Percentiles rank a stretch among this genome's conserved stretches.
Conservation (phyloP, 1,140 invertebrate species). For the Halotydeus destructor region DNA sequence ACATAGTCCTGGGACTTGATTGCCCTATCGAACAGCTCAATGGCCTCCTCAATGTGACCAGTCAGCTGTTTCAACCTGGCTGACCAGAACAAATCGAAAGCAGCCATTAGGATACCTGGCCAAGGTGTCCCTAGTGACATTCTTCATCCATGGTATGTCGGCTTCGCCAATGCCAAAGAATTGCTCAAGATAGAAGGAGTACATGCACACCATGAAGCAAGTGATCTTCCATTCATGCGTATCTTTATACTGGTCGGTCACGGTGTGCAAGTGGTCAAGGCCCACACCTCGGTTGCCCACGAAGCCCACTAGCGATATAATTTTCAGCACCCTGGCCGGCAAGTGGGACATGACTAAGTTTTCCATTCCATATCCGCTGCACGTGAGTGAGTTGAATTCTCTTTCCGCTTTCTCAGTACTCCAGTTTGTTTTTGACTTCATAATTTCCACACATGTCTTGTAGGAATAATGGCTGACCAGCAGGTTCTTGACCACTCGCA, state of each 20-base stretch:
- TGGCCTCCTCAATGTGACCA: neutral
- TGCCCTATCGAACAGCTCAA: neutral
- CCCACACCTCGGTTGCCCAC: constrained; percentile 39
- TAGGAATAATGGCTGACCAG: neutral
- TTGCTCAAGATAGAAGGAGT: constrained; percentile 7
- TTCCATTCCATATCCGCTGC: neutral
- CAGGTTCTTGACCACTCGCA: constrained; percentile 77
- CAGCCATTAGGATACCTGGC: neutral
- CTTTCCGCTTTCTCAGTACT: neutral
- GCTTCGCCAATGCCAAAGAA: neutral
- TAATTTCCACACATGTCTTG: neutral
- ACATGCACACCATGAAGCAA: neutral
- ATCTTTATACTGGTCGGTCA: neutral
- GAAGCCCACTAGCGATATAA: constrained; percentile 84
- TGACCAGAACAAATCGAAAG: neutral
- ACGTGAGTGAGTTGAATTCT: neutral
- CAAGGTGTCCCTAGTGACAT: neutral
- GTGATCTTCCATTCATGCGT: neutral
- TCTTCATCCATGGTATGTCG: neutral
- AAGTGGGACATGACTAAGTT: constrained; percentile 42
- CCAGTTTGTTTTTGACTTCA: constrained; percentile 1
- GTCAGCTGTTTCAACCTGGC: neutral
- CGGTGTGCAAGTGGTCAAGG: neutral
- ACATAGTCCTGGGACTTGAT: neutral
- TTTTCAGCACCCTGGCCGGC: constrained; percentile 55